Base-by-base conservation (phyloP, 2,113 vertebrate genomes). In the Asarcornis scutulata region DNA sequence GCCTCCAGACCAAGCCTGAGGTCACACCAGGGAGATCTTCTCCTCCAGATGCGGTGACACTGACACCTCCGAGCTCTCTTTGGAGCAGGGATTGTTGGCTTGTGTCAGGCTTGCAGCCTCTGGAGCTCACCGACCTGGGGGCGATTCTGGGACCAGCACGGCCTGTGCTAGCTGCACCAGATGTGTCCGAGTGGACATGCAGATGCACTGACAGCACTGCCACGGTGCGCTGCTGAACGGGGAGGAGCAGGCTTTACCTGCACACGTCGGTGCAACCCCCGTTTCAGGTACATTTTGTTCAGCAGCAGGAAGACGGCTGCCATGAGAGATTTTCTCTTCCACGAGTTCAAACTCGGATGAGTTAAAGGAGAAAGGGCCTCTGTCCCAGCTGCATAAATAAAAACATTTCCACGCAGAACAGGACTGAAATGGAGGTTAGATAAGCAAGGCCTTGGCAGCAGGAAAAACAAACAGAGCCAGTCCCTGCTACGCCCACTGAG, bases 321-420 rank as follows among this genome's bases (percentile, higher is more conserved):
- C 17, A 5, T 1, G 14, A 72, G 56, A 64, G 46, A 42, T 55
- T 80, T 76, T 59, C 52, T 84, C 9, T 92, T 84, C n/a, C 31
- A 34, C 22, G 36, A 85, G 44, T 76, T 84, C 80, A 62, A 58
- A 50, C 80, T 21, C n/a, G 21, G 11, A 94, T 69, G 90, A 79
- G 93, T 96, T 94, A 94, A 96, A 94, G 25, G 25, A 82, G 68
- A 86, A 91, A 89, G 31, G n/a, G 46, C 74, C 83, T 92, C 80
- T 86, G 44, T 22, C 40, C 83, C 93, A 96, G 96, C 95, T 97
- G 96, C 80, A 96, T 93, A 97, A 97, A 97, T 97, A 97, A 60
- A 76, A 86, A 48, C 48, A 73, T 96, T 94, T 95, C 91, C 92
- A 91, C 0, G 11, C 76, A 69, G 77, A 90, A 75, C 73, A 85